A percentile compares a stretch with the other conserved stretches of the same genome.
Evolutionary conservation across 2,113 vertebrate species (phyloP).

Genomic region (Mionectes macconnelli): DNA sequence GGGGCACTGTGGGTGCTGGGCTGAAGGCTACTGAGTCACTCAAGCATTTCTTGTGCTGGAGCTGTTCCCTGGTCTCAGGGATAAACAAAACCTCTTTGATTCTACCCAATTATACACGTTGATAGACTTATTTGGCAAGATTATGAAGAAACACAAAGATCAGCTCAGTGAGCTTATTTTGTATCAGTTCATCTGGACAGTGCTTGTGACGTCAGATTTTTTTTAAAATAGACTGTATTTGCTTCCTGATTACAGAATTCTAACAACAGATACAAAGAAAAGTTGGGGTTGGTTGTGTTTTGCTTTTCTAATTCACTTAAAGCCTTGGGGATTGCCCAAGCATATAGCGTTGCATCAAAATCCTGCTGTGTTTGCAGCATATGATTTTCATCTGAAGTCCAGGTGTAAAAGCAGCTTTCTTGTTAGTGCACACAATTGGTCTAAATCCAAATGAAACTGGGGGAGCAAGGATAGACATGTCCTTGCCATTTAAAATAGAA

Average conservation of each 20-base stretch:
- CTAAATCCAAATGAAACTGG: neutral
- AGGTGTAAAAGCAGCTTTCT: neutral
- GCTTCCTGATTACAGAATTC: neutral
- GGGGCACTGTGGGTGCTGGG: neutral
- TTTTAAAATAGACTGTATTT: neutral
- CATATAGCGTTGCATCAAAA: neutral
- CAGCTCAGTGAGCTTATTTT: neutral
- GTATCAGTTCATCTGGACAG: neutral
- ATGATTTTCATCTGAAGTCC: neutral
- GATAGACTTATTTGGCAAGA: neutral
- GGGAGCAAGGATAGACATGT: neutral
- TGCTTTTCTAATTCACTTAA: neutral
- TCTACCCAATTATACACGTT: neutral
- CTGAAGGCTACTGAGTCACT: neutral
- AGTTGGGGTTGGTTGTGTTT: neutral
- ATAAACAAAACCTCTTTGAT: neutral
- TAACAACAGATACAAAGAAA: neutral
- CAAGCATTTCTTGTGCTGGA: neutral
- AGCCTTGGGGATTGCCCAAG: neutral
- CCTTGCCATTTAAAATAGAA: neutral
- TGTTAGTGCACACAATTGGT: neutral
- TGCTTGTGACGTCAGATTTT: neutral
- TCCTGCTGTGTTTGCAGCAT: neutral
- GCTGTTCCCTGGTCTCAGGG: neutral
- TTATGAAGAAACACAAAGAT: neutral